Evolutionary conservation across 2,888 invertebrate genomes (phyloP).

Genomic region (Scaptomyza polygonia): DNA sequence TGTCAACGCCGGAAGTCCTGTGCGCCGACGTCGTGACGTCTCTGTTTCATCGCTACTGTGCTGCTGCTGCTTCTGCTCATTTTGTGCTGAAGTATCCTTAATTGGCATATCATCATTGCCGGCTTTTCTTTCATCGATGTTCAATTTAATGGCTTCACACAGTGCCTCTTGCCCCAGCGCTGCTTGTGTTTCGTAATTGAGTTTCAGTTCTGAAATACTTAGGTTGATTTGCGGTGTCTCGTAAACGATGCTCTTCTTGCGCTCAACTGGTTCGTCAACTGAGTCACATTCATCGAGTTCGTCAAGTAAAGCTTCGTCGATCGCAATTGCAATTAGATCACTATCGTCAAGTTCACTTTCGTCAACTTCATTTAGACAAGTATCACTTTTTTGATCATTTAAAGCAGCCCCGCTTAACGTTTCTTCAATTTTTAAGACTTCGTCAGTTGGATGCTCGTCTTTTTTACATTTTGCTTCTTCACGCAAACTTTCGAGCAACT

Average conservation of each 20-base stretch:
- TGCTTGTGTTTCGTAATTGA: slow-evolving; percentile 68
- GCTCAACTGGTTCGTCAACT: slow-evolving; percentile 27
- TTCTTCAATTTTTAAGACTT: slow-evolving; percentile 25
- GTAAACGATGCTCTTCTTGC: slow-evolving; percentile 71
- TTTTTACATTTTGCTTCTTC: slow-evolving; percentile 47
- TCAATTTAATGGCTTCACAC: slow-evolving; percentile 37
- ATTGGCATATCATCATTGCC: slow-evolving; percentile 35
- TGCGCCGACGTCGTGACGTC: slow-evolving; percentile 25
- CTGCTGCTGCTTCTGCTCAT: slow-evolving; percentile 27
- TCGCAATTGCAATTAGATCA: slow-evolving; percentile 6
- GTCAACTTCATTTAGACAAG: slow-evolving; percentile 7
- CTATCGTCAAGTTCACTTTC: slow-evolving; percentile 28
- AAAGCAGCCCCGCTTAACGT: slow-evolving; percentile 54
- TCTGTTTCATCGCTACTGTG: slow-evolving; percentile 36
- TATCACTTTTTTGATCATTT: slow-evolving; percentile 44
- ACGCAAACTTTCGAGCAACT: slow-evolving; percentile 71
- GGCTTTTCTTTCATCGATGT: slow-evolving; percentile 7
- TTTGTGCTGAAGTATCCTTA: slow-evolving; percentile 50
- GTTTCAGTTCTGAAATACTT: slow-evolving; percentile 77
- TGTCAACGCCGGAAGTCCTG: slow-evolving; percentile 55
- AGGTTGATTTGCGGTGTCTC: slow-evolving; percentile 80
- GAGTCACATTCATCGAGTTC: slow-evolving; percentile 10
- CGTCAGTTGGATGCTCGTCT: background rate
- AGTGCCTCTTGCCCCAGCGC: slow-evolving; percentile 18
- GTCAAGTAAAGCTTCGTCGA: slow-evolving; percentile 19